These are phyloP conservation scores for Calameuta idolon DNA, from an alignment of 2,888 invertebrate genomes.

Conservation along the genomic window DNA sequence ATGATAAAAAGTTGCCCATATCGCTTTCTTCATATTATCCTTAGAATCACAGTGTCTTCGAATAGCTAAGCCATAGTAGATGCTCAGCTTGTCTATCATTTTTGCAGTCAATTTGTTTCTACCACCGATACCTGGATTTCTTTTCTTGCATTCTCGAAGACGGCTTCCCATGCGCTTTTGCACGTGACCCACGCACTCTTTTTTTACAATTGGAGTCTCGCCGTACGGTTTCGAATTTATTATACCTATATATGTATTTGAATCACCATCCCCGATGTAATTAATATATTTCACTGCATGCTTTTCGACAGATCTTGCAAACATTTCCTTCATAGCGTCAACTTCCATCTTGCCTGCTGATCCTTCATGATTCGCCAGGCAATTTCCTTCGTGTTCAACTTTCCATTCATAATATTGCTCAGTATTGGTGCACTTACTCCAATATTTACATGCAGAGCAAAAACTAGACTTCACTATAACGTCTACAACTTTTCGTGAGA, in stretches of 20 bases:
- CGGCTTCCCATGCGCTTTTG: conserved; percentile 11
- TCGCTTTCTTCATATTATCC: conserved; percentile 5
- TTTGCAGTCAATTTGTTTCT: conserved; percentile 9
- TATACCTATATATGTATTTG: conserved; percentile 24
- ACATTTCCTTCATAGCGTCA: conserved; percentile 25
- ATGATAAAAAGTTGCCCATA: conserved; percentile 12
- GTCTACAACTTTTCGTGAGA: conserved; percentile 24
- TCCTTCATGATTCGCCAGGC: conserved; percentile 17
- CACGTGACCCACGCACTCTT: conserved; percentile 9
- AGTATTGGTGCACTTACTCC: conserved; percentile 15
- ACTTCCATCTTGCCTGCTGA: conserved; percentile 28
- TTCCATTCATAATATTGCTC: conserved; percentile 24
- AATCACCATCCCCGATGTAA: conserved; percentile 28
- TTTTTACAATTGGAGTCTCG: background rate
- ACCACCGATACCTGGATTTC: conserved; percentile 16
- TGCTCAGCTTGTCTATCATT: conserved; percentile 5
- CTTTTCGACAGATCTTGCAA: conserved; percentile 22
- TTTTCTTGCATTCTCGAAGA: conserved; percentile 18
- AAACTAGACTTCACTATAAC: conserved; percentile 18
- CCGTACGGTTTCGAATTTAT: conserved; percentile 6
- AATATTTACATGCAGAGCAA: conserved; percentile 23
- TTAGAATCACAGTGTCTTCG: conserved; percentile 2
- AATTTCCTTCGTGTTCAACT: conserved; percentile 17
- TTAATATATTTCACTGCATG: conserved; percentile 22
- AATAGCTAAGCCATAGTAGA: conserved; percentile 5